Percentiles rank a stretch among this genome's conserved stretches.
phyloP scores from a whole-genome alignment of 2,888 invertebrate species.

The Cheilosia variabilis region DNA sequence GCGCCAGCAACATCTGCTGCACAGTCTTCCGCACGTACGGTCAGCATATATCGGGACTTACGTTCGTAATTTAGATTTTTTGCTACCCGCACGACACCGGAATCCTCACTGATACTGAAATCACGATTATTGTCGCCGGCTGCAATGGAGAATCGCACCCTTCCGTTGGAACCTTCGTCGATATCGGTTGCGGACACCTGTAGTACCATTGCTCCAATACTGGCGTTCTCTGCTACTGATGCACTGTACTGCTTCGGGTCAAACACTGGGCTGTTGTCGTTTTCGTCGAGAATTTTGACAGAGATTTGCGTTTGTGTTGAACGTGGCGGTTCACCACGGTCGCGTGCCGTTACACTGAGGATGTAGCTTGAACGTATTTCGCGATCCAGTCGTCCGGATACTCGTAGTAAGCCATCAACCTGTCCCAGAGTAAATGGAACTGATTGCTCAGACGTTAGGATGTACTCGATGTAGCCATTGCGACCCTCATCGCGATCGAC shows the following conservation, averaged over 20 bases:
- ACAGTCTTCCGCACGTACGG: slow-evolving; percentile 94
- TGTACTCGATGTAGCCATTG: slow-evolving; percentile 95
- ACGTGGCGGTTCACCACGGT: slow-evolving; percentile 93
- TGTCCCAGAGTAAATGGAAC: slow-evolving; percentile 92
- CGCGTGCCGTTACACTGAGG: slow-evolving; percentile 91
- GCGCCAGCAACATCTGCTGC: slow-evolving; percentile 87
- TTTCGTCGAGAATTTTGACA: slow-evolving; percentile 92
- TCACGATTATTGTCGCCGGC: slow-evolving; percentile 95
- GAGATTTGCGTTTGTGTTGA: slow-evolving; percentile 88
- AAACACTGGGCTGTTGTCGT: slow-evolving; percentile 95
- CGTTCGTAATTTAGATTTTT: slow-evolving; percentile 97
- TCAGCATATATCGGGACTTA: slow-evolving; percentile 92
- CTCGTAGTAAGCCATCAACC: slow-evolving; percentile 93
- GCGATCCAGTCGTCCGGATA: slow-evolving; percentile 93
- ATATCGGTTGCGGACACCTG: slow-evolving; percentile 95
- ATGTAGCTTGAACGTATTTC: slow-evolving; percentile 91
- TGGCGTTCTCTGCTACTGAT: slow-evolving; percentile 96
- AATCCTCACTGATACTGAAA: slow-evolving; percentile 95
- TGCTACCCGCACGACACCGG: slow-evolving; percentile 94
- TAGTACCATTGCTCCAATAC: slow-evolving; percentile 94
- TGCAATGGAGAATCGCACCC: slow-evolving; percentile 94
- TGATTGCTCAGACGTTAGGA: slow-evolving; percentile 84
- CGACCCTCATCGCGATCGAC: slow-evolving; percentile 95
- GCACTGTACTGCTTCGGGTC: slow-evolving; percentile 95
- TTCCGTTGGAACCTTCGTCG: slow-evolving; percentile 95